Base-by-base conservation (phyloP, 2,888 invertebrate species). In the Sthenelais limicola region DNA sequence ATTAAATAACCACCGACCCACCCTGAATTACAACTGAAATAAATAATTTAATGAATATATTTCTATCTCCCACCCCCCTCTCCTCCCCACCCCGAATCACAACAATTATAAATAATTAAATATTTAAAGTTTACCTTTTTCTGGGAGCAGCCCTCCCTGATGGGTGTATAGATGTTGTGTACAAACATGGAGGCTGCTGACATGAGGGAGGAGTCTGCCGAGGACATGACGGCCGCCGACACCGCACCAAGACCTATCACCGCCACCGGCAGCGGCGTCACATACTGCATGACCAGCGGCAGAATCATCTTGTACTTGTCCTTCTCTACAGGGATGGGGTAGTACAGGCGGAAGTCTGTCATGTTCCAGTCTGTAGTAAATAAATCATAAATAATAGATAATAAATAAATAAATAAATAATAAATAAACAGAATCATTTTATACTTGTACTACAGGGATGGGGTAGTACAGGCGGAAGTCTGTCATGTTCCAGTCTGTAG, bases 101-200 rank as follows among this genome's bases (percentile, higher is more conserved):
- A n/a, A n/a, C n/a, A n/a, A n/a, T n/a, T n/a, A n/a, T n/a, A n/a
- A n/a, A n/a, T n/a, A n/a, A n/a, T n/a, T n/a, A n/a, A n/a, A n/a
- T n/a, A n/a, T n/a, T n/a, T n/a, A n/a, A n/a, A n/a, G n/a, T 18
- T 9, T 56, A 56, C 56, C 56, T 56, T 26, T 5, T 18, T 18
- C 26, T 56, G 26, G 26, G 56, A 56, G 18, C 26, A 24, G 21
- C 66, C 72, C 30, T 56, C 56, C 32, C 56, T 28, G 1, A 56
- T 56, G 91, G 90, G 94, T 95, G 91, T 9, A 21, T 97, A 97
- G 80, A 97, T 94, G 88, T 97, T 97, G 87, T 96, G 92, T 76
- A 97, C 97, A 85, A 97, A 97, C 97, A 97, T 97, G 32, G 97
- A 96, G 79, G 95, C 95, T 1, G 97, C 97, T 30, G 96, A 96